Base-by-base conservation (phyloP, 2,888 invertebrate genomes). In the Pristionchus entomophagus region DNA sequence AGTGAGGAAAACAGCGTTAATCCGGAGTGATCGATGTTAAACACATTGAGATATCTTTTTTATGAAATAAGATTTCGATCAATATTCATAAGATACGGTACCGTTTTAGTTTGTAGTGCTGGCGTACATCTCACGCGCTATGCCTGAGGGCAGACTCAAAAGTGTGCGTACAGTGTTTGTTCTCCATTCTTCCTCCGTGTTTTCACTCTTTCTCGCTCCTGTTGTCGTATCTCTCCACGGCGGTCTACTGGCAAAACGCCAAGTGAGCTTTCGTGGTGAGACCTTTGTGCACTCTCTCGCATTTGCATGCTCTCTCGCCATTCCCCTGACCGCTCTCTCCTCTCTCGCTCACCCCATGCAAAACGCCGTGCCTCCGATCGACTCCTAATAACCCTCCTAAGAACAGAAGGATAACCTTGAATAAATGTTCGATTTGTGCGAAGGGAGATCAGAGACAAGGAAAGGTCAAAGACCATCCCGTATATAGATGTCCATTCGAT, bases 141-240 rank as follows among this genome's bases (percentile, higher is more conserved):
- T 49, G 78, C 78, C 49, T 22, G 78, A 38, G 78, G 78, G 49
- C 12, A 22, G 51, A n/a, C 78, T 45, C 78, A 38, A 38, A 22
- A 69, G 45, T 38, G 69, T 69, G 29, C 49, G 41, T 49, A 49
- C 78, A 41, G 41, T 78, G 51, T 26, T 78, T 78, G 78, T 32
- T 78, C 78, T 78, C 26, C n/a, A 12, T 29, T 49, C 26, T 12
- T 65, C 38, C 78, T 22, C 78, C 51, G 49, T 49, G 45, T 51
- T 51, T 78, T 78, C 45, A 29, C 78, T 26, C 26, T 51, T 78
- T n/a, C 78, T 78, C 51, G 49, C 49, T 49, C 51, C 78, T 78
- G 45, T 51, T 78, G 45, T 51, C 78, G 45, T 41, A 41, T 78
- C 78, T 78, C 78, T 49, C 45, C n/a, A n/a, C n/a, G n/a, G n/a